phyloP scores from a whole-genome alignment of 2,888 invertebrate species.

The Latrodectus hesperus region DNA sequence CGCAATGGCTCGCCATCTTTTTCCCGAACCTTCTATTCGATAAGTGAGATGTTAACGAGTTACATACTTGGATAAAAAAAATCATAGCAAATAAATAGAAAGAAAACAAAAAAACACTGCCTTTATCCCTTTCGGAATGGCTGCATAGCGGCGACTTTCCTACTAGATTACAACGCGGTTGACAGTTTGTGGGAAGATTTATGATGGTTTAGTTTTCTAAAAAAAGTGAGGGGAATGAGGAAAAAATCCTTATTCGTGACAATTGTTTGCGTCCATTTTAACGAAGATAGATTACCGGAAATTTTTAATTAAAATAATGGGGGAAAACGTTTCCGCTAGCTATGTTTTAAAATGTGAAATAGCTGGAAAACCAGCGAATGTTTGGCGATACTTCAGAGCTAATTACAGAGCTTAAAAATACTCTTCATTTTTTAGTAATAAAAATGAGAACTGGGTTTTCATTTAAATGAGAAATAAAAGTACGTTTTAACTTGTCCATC shows the following conservation, averaged over 20 bases:
- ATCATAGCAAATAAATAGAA: background rate
- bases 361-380: background rate
- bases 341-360: slow-evolving; percentile 3
- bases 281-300: background rate
- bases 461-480: too few relatives aligned
- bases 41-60: background rate
- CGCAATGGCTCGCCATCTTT: background rate
- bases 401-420: too few relatives aligned
- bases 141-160: background rate
- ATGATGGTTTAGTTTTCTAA: slow-evolving; percentile 1
- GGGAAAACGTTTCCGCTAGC: background rate
- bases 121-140: background rate
- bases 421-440: too few relatives aligned
- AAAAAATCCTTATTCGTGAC: background rate
- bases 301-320: background rate
- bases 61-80: background rate
- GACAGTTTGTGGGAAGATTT: background rate
- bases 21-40: background rate
- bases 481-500: too few relatives aligned
- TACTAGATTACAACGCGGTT: background rate
- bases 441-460: too few relatives aligned
- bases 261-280: background rate
- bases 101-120: background rate
- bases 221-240: background rate
- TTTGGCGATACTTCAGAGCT: too few relatives aligned